Percentiles rank a stretch among this genome's conserved stretches.
phyloP scores from a whole-genome alignment of 2,113 vertebrate species.

The Sturnira hondurensis region DNA sequence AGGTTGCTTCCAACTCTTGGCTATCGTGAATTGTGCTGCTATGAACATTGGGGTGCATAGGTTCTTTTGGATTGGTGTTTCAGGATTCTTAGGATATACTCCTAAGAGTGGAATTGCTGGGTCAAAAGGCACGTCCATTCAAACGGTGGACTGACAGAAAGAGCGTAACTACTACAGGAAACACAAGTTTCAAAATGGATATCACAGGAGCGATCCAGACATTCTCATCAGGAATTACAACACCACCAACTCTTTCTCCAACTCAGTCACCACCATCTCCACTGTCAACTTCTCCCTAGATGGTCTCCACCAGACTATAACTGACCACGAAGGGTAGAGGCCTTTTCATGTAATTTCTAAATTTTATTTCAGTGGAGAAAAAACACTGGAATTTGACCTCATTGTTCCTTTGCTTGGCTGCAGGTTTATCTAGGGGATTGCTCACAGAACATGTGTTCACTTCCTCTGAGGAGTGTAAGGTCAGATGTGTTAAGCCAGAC shows the following conservation, averaged over 20 bases:
- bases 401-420: background rate
- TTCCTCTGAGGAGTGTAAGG: constrained; percentile 46
- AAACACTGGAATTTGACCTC: constrained; percentile 26
- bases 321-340: background rate
- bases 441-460: constrained; percentile 25
- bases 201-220: background rate
- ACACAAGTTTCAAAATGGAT: background rate
- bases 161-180: background rate
- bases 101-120: no score
- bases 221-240: background rate
- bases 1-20: no score
- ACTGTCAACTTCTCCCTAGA: background rate
- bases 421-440: constrained; percentile 38
- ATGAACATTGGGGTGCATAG: no score
- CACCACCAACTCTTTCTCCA: background rate
- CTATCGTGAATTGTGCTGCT: no score
- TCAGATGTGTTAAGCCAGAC: constrained; percentile 56
- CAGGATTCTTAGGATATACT: no score
- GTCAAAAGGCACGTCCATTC: no score
- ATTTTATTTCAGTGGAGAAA: constrained; percentile 25
- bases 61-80: no score
- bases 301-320: background rate
- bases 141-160: background rate
- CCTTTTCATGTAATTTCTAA: background rate
- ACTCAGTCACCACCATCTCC: background rate